Conservation (phyloP, 2,888 invertebrate species). For the Phrixothrix hirtus region DNA sequence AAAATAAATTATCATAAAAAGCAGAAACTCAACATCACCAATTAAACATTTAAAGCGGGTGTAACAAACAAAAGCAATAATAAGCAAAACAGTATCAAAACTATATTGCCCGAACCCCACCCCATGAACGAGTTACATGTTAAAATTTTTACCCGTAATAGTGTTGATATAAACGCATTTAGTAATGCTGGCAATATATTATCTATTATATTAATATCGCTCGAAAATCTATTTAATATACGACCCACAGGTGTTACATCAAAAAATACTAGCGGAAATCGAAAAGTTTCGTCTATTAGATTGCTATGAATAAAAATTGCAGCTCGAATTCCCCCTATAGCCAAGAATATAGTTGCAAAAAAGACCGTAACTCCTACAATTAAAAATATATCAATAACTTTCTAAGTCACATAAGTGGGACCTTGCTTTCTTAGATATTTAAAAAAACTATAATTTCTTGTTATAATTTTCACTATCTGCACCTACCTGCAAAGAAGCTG, state of each 20-base stretch:
- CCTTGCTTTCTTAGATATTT: too few species aligned
- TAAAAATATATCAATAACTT: constrained; percentile 10
- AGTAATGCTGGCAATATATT: constrained; percentile 54
- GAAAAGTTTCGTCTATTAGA: constrained; percentile 58
- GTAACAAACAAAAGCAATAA: too few species aligned
- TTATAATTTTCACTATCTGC: too few species aligned
- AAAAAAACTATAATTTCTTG: too few species aligned
- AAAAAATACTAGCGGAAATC: constrained; percentile 63
- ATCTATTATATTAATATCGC: constrained; percentile 63
- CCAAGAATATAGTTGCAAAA: constrained; percentile 52
- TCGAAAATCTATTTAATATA: constrained; percentile 64
- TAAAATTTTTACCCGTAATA: constrained; percentile 55
- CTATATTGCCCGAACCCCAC: neutral
- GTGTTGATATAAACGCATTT: constrained; percentile 20
- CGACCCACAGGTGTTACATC: constrained; percentile 67
- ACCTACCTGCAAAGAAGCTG: too few species aligned
- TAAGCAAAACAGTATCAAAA: too few species aligned
- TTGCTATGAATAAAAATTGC: constrained; percentile 57
- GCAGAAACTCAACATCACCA: too few species aligned
- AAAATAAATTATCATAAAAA: neutral
- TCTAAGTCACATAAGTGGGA: too few species aligned
- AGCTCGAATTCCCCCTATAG: constrained; percentile 53
- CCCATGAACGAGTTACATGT: neutral
- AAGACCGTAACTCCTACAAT: constrained; percentile 51
- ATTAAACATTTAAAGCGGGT: too few species aligned